A percentile compares a stretch with the other conserved stretches of the same genome.
These are phyloP conservation scores for Aquatica leii DNA, from an alignment of 2,888 invertebrate genomes.

Conservation along the genomic window DNA sequence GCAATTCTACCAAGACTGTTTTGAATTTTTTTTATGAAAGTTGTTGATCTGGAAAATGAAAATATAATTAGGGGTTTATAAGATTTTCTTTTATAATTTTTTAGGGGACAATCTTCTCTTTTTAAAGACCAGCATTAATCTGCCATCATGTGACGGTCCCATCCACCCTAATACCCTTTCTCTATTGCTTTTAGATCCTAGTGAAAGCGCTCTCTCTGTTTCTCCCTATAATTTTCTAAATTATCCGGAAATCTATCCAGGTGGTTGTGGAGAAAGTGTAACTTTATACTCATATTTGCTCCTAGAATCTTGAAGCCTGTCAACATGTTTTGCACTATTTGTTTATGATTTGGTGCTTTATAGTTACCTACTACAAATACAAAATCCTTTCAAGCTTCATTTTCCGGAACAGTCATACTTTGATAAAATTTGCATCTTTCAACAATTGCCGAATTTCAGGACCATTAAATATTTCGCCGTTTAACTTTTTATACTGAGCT, in stretches of 20 bases:
- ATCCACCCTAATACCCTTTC: no score
- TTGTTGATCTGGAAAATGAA: no score
- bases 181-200: not conserved
- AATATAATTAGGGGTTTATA: no score
- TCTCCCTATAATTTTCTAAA: not conserved
- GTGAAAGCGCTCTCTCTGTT: not conserved
- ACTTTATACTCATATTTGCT: no score
- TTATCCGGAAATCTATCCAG: no score
- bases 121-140: not conserved
- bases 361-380: not conserved
- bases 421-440: constrained; percentile 1
- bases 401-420: not conserved
- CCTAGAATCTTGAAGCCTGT: not conserved
- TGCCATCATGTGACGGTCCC: no score
- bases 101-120: no score
- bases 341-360: not conserved
- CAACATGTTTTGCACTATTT: not conserved
- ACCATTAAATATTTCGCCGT: not conserved
- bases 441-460: not conserved
- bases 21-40: no score
- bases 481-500: constrained; percentile 26
- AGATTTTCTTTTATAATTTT: no score
- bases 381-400: not conserved
- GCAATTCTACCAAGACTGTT: no score
- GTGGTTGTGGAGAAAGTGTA: no score